Evolutionary conservation across 2,888 invertebrate species (phyloP).

Genomic region (Nemapogon koenigi): DNA sequence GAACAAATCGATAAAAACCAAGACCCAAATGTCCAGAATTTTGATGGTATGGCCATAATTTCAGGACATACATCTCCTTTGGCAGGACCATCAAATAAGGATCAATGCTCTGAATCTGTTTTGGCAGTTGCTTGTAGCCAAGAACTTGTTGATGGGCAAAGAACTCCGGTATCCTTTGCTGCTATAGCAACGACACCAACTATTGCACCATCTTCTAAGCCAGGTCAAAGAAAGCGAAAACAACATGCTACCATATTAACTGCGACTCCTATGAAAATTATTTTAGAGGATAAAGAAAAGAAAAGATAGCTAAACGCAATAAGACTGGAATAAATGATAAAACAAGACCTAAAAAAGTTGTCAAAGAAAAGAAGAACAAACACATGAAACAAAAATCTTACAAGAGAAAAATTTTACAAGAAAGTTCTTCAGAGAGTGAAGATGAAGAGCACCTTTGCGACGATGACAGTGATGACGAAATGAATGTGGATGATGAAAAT

Average conservation of each 20-base stretch:
- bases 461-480: slow-evolving; percentile 16
- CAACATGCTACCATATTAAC: slow-evolving; percentile 17
- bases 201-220: slow-evolving; percentile 19
- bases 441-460: slow-evolving; percentile 16
- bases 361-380: slow-evolving; percentile 18
- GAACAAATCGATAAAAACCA: slow-evolving; percentile 17
- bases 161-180: slow-evolving; percentile 19
- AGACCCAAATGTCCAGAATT: slow-evolving; percentile 17
- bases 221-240: slow-evolving; percentile 17
- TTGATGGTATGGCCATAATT: slow-evolving; percentile 15
- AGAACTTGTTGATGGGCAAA: slow-evolving; percentile 16
- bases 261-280: slow-evolving; percentile 12
- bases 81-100: slow-evolving; percentile 15
- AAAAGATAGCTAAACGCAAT: slow-evolving; percentile 17
- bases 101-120: slow-evolving; percentile 15
- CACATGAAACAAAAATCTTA: slow-evolving; percentile 19
- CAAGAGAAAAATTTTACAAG: slow-evolving; percentile 18
- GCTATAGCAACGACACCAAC: slow-evolving; percentile 20
- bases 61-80: slow-evolving; percentile 13
- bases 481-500: no score
- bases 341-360: slow-evolving; percentile 18
- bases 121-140: slow-evolving; percentile 18
- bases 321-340: slow-evolving; percentile 17
- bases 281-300: slow-evolving; percentile 18
- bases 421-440: slow-evolving; percentile 19